Conservation (phyloP, 2,113 vertebrate genomes). For the Trichechus manatus region DNA sequence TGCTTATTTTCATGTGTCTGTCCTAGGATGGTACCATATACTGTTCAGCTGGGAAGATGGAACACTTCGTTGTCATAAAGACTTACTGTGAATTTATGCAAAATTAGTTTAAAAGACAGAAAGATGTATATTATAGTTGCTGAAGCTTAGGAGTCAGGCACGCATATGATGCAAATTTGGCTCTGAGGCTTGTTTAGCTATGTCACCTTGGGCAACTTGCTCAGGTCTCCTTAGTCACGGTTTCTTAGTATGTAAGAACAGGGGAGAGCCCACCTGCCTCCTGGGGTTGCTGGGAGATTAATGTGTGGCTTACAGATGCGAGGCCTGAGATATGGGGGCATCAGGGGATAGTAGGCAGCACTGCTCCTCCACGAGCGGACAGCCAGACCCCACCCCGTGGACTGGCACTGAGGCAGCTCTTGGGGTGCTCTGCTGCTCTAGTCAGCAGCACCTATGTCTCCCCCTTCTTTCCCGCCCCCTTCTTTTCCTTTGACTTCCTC, state of each 20-base stretch:
- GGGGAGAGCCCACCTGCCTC: neutral
- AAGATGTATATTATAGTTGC: neutral
- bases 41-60: neutral
- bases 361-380: neutral
- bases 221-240: neutral
- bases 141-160: neutral
- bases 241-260: neutral
- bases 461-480: neutral
- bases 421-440: neutral
- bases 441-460: accelerated
- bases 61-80: neutral
- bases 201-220: neutral
- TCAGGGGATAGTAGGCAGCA: accelerated
- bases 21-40: accelerated
- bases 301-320: neutral
- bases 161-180: neutral
- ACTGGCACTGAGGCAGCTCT: accelerated
- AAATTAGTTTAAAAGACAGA: neutral
- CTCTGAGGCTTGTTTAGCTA: neutral
- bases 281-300: neutral
- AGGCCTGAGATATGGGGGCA: neutral
- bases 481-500: neutral
- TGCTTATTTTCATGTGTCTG: neutral
- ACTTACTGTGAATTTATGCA: neutral
- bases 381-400: neutral